Base-by-base conservation (phyloP, 2,888 invertebrate species). In the Podabrus alpinus region DNA sequence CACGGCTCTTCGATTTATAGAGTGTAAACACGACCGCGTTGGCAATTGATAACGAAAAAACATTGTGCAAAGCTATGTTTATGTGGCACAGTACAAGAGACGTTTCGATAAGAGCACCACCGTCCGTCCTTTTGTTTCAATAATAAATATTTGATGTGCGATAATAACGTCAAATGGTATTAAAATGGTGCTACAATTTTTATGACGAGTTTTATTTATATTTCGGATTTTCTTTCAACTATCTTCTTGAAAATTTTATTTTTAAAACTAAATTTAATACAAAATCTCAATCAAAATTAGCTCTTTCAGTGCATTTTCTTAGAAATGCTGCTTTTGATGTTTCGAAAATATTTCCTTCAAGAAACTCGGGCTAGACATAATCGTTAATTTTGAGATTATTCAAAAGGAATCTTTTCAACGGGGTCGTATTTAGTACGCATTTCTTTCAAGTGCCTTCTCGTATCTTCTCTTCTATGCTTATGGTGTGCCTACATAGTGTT, bases 131-230 rank as follows among this genome's bases (percentile, higher is more conserved):
- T 78, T 77, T 75, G 75, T 78, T 72, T 67, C 74, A 77, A 77
- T 75, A 75, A 78, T 77, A 78, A 78, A 78, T 78, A 78, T 74
- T 77, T 71, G 68, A 75, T 77, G 68, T 73, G 72, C 73, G 77
- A 75, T 77, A 77, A 59, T 59, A 59, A 66, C 16, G 69, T 69
- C 76, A 77, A 74, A 66, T 73, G 73, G 62, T 64, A 21, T 64
- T 64, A n/a, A 21, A 19, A 64, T 64, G 17, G 62, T 19, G 21
- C 62, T 19, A 21, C 19, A 64, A 64, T n/a, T 64, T 64, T 45
- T 45, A 45, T n/a, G n/a, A 7, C 45, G 45, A 45, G 45, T 45
- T 45, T 45, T 45, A 45, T 45, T 45, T 45, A 45, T 45, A 45
- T n/a, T 45, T 45, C 45, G n/a, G n/a, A 45, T 45, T 45, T 45